These are phyloP conservation scores for Papilio aristodemus DNA, from an alignment of 1,140 invertebrate species.

Conservation along the genomic window DNA sequence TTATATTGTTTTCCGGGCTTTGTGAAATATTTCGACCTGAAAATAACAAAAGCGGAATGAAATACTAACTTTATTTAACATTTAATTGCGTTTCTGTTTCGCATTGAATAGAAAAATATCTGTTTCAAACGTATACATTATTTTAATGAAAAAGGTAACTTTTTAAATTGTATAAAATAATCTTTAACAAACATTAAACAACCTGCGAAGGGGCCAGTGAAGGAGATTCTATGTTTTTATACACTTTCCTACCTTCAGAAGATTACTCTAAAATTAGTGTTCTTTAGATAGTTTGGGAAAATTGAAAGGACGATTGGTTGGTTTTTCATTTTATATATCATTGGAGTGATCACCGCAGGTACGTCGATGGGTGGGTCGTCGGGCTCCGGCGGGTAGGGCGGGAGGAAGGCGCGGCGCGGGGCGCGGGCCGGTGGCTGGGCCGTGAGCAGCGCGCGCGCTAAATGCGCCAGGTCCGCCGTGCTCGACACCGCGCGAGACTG, in stretches of 20 bases:
- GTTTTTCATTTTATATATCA: background rate
- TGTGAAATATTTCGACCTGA: conserved; percentile 7
- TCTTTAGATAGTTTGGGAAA: too few species aligned
- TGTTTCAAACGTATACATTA: background rate
- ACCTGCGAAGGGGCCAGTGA: too few species aligned
- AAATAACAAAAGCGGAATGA: background rate
- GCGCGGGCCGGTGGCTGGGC: conserved; percentile 81
- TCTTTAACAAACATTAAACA: too few species aligned
- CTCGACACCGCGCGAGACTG: conserved; percentile 87
- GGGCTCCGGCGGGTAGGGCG: conserved; percentile 82
- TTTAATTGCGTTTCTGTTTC: conserved; percentile 2
- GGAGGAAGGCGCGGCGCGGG: conserved; percentile 84
- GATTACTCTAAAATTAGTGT: too few species aligned
- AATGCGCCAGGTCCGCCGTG: conserved; percentile 85
- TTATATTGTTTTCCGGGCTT: background rate
- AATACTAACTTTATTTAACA: conserved; percentile 5
- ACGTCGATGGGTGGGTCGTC: conserved; percentile 71
- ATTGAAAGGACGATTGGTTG: too few species aligned
- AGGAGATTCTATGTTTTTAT: too few species aligned
- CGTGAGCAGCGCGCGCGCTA: conserved; percentile 85
- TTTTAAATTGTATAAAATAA: too few species aligned
- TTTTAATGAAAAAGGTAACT: background rate
- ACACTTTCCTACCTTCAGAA: too few species aligned
- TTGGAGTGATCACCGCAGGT: conserved; percentile 54
- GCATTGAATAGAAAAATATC: background rate